Evolutionary conservation across 2,797 vertebrate species (phyloP).

Genomic region (Tachyglossus aculeatus): DNA sequence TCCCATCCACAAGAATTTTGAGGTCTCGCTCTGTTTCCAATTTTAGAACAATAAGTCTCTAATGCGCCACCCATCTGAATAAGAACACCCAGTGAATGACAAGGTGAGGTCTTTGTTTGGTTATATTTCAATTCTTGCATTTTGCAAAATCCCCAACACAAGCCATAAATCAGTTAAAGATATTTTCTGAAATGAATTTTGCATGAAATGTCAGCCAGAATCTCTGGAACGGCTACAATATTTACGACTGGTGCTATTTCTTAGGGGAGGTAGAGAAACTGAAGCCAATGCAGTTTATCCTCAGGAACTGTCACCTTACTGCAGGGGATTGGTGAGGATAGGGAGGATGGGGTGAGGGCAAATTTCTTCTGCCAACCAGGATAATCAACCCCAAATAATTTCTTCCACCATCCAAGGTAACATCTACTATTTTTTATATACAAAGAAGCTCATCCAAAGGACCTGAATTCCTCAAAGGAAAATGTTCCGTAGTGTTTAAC

Average conservation of each 20-base stretch:
- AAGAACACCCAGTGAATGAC: conserved; percentile 36
- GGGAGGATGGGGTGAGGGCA: not conserved
- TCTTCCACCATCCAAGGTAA: no score
- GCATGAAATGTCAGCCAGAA: conserved; percentile 52
- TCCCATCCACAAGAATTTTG: not conserved
- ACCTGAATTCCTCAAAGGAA: conserved; percentile 49
- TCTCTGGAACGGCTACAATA: conserved; percentile 40
- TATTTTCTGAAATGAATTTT: conserved; percentile 54
- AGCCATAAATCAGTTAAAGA: conserved; percentile 49
- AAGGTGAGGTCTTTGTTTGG: conserved; percentile 47
- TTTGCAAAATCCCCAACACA: conserved; percentile 32
- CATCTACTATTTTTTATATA: conserved; percentile 18
- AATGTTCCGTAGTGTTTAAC: conserved; percentile 55
- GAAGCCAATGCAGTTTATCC: conserved; percentile 29
- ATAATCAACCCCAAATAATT: no score
- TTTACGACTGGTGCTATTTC: conserved; percentile 50
- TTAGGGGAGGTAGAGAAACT: conserved; percentile 46
- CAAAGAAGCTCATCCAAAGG: conserved; percentile 45
- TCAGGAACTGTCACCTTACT: not conserved
- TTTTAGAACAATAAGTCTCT: conserved; percentile 30
- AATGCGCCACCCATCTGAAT: conserved; percentile 35
- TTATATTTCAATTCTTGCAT: conserved; percentile 28
- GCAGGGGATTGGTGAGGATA: not conserved
- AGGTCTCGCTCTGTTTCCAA: conserved; percentile 44
- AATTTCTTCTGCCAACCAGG: not conserved